Percentiles rank a stretch among this genome's conserved stretches.
phyloP scores from a whole-genome alignment of 2,113 vertebrate genomes.

The Nematolebias whitei region DNA sequence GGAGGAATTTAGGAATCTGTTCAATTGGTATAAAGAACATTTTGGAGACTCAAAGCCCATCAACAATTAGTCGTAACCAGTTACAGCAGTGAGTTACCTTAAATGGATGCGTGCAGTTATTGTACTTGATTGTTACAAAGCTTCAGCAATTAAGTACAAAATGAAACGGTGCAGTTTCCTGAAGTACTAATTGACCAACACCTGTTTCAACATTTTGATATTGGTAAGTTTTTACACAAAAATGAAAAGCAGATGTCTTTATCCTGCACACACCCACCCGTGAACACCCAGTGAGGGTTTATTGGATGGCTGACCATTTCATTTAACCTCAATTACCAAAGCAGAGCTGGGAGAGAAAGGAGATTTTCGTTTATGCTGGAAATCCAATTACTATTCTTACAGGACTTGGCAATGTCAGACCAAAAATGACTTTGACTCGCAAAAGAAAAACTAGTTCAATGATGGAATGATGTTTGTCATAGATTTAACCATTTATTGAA shows the following conservation, averaged over 20 bases:
- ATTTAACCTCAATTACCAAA: conserved; percentile 76
- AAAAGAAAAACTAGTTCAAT: conserved; percentile 57
- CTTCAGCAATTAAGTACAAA: too few species aligned
- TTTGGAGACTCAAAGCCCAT: too few species aligned
- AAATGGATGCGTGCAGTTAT: too few species aligned
- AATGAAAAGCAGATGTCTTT: conserved; percentile 36
- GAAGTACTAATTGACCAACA: too few species aligned
- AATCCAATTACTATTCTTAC: conserved; percentile 76
- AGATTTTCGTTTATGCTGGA: conserved; percentile 68
- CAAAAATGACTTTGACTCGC: conserved; percentile 60
- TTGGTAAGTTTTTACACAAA: conserved; percentile 15
- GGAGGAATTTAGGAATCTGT: too few species aligned
- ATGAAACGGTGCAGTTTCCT: too few species aligned
- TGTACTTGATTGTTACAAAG: too few species aligned
- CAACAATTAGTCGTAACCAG: too few species aligned
- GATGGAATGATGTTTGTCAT: conserved; percentile 42
- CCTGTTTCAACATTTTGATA: neutral
- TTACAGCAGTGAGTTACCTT: too few species aligned
- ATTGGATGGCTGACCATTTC: conserved; percentile 69
- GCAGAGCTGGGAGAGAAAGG: conserved; percentile 57
- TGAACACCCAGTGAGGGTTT: conserved; percentile 62
- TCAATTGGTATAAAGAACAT: too few species aligned
- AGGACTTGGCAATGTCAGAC: conserved; percentile 66
- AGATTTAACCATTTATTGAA: conserved; percentile 45
- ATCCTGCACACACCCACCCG: conserved; percentile 23